phyloP scores from a whole-genome alignment of 1,140 invertebrate genomes.

The Kradibia gibbosae region DNA sequence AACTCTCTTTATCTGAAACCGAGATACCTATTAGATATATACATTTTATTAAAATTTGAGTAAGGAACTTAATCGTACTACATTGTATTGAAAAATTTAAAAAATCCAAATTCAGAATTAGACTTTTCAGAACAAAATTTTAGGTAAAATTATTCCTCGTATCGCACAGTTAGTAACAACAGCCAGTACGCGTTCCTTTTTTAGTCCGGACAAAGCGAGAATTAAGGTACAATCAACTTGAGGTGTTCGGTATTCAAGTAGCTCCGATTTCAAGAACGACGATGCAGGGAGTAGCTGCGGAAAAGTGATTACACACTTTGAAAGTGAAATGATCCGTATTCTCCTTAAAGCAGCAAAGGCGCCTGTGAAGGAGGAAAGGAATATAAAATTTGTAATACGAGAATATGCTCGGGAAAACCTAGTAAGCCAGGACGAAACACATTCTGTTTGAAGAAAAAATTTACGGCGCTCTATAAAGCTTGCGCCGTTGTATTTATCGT shows the following conservation, averaged over 20 bases:
- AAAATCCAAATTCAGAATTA: too few relatives aligned
- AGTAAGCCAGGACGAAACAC: conserved; percentile 5
- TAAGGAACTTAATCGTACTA: too few relatives aligned
- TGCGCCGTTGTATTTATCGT: conserved; percentile 32
- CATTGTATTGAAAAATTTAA: too few relatives aligned
- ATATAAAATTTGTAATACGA: conserved; percentile 37
- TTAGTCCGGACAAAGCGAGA: background rate
- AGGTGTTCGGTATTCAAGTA: background rate
- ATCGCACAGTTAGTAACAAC: too few relatives aligned
- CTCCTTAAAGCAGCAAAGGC: conserved; percentile 2
- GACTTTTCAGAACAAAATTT: too few relatives aligned
- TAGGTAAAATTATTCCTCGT: too few relatives aligned
- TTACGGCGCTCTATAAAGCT: conserved; percentile 15
- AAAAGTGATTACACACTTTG: conserved; percentile 35
- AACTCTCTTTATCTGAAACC: background rate
- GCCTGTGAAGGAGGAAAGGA: background rate
- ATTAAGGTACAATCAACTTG: background rate
- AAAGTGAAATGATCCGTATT: conserved; percentile 33
- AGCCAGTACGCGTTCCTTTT: too few relatives aligned
- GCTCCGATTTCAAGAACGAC: background rate
- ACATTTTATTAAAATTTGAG: too few relatives aligned
- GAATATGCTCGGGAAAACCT: background rate
- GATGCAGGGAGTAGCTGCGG: background rate
- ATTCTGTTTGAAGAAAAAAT: conserved; percentile 36
- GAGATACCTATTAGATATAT: too few relatives aligned